Conservation (phyloP, 1,140 invertebrate genomes). For the Stegodyphus dumicola region DNA sequence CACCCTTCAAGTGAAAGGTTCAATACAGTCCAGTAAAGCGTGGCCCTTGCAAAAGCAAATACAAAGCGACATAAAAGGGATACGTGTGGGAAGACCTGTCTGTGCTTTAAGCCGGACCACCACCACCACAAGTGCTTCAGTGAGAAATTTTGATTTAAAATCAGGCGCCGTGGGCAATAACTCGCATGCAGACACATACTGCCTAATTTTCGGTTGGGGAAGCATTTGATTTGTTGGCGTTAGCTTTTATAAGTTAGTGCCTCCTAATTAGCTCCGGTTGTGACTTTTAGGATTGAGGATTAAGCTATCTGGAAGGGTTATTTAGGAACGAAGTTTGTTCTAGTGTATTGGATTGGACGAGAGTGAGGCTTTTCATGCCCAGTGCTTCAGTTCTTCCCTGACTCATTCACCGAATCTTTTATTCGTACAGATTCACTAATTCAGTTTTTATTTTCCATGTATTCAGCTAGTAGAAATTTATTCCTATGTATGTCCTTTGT, state of each 20-base stretch:
- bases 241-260: conserved; percentile 43
- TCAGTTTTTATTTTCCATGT: no score
- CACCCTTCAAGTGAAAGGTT: conserved; percentile 16
- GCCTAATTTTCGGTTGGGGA: conserved; percentile 28
- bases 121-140: background rate
- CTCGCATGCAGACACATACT: background rate
- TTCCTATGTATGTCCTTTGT: no score
- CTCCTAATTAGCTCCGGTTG: conserved; percentile 32
- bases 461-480: no score
- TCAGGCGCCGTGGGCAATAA: conserved; percentile 30
- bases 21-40: conserved; percentile 22
- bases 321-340: no score
- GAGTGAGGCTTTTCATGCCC: no score
- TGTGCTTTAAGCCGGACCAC: conserved; percentile 14
- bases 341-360: no score
- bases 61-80: conserved; percentile 16
- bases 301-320: no score
- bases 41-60: conserved; percentile 19
- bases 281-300: conserved; percentile 24
- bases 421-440: no score
- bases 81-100: conserved; percentile 16
- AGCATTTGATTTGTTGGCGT: conserved; percentile 48
- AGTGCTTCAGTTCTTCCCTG: no score
- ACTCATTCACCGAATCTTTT: no score
- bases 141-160: conserved; percentile 41